Conservation (phyloP, 2,888 invertebrate genomes). For the Aspidapion aeneum region DNA sequence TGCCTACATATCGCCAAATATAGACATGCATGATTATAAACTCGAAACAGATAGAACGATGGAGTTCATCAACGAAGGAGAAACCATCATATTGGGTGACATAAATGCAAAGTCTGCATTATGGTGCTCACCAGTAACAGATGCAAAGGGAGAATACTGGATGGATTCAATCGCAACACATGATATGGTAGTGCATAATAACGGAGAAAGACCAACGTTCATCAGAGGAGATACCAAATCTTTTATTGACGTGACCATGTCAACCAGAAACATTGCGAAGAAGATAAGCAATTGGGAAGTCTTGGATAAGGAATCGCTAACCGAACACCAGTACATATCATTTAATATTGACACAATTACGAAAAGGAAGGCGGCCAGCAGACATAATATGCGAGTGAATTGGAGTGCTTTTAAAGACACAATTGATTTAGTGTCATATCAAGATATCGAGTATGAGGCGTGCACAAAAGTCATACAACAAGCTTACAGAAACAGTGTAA, state of each 20-base stretch:
- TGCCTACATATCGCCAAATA: conserved; percentile 17
- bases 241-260: conserved; percentile 10
- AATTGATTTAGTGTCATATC: not conserved
- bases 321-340: conserved; percentile 8
- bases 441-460: not conserved
- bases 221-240: conserved; percentile 11
- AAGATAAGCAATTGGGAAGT: conserved; percentile 11
- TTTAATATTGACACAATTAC: conserved; percentile 6
- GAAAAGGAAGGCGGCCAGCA: not conserved
- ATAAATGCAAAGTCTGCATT: conserved; percentile 13
- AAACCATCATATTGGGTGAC: not conserved
- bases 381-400: not conserved
- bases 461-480: conserved; percentile 3
- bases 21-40: not conserved
- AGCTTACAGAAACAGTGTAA: not conserved
- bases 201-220: conserved; percentile 7
- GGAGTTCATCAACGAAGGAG: not conserved
- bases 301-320: conserved; percentile 8
- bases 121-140: conserved; percentile 28
- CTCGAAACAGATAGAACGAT: conserved; percentile 1
- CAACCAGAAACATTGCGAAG: conserved; percentile 4
- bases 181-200: conserved; percentile 16
- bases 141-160: conserved; percentile 26
- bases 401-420: conserved; percentile 1
- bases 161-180: conserved; percentile 29